phyloP scores from a whole-genome alignment of 1,140 invertebrate genomes.

The Lepidotrigona ventralis region DNA sequence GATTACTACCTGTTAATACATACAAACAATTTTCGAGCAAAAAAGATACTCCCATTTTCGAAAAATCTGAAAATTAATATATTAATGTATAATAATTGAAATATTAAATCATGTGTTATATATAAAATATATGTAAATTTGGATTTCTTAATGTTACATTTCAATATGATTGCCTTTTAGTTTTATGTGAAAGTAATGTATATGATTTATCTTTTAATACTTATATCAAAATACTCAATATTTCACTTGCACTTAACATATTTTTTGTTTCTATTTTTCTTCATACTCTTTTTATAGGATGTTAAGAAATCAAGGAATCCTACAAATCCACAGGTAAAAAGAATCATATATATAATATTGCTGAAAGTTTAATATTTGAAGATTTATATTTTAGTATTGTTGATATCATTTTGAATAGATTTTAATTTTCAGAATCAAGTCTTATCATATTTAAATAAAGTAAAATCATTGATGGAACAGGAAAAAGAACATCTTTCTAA shows the following conservation, averaged over 20 bases:
- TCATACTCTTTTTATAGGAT: slow-evolving; percentile 12
- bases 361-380: not conserved
- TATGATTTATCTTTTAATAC: not conserved
- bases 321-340: not conserved
- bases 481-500: slow-evolving; percentile 61
- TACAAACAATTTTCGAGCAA: slow-evolving; percentile 12
- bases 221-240: not conserved
- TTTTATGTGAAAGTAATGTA: not conserved
- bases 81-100: slow-evolving; percentile 5
- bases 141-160: not conserved
- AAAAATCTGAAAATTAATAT: slow-evolving; percentile 17
- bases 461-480: slow-evolving; percentile 62
- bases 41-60: slow-evolving; percentile 3
- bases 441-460: slow-evolving; percentile 58
- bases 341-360: not conserved
- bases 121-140: not conserved
- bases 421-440: slow-evolving; percentile 63
- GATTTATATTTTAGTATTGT: not conserved
- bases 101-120: not conserved
- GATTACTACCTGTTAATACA: slow-evolving; percentile 41
- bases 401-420: slow-evolving; percentile 1
- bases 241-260: not conserved
- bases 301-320: not conserved
- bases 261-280: not conserved
- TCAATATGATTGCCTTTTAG: slow-evolving; percentile 57